phyloP scores from a whole-genome alignment of 2,797 vertebrate genomes.

The Staurois parvus region DNA sequence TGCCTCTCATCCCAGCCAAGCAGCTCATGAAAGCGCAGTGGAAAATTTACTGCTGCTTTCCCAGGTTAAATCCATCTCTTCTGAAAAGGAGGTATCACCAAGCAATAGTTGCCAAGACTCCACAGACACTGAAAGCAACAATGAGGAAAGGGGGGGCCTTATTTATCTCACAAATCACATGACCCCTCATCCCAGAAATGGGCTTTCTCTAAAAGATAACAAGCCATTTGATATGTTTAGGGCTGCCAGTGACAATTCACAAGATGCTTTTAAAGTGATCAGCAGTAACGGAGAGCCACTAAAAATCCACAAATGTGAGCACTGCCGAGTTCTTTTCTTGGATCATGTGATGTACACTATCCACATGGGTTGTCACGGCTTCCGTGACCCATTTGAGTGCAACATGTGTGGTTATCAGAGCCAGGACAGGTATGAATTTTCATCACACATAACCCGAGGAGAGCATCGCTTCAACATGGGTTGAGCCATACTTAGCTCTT shows the following conservation, averaged over 20 bases:
- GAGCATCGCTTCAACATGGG: slow-evolving; percentile 89
- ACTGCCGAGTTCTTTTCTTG: slow-evolving; percentile 95
- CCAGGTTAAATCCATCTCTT: slow-evolving; percentile 92
- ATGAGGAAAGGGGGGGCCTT: slow-evolving; percentile 85
- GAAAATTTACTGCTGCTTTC: slow-evolving; percentile 96
- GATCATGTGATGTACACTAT: slow-evolving; percentile 99
- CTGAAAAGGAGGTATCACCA: slow-evolving; percentile 92
- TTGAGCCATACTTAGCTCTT: slow-evolving; percentile 64
- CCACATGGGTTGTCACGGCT: slow-evolving; percentile 98
- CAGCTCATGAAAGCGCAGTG: slow-evolving; percentile 91
- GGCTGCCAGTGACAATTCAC: slow-evolving; percentile 82
- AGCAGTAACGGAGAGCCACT: slow-evolving; percentile 88
- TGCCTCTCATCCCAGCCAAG: slow-evolving; percentile 75
- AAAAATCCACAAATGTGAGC: slow-evolving; percentile 91
- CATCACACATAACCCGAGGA: slow-evolving; percentile 96
- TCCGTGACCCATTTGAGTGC: slow-evolving; percentile 97
- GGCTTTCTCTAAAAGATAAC: slow-evolving; percentile 90
- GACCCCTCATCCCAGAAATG: slow-evolving; percentile 86
- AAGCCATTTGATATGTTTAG: slow-evolving; percentile 88
- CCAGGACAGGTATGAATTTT: slow-evolving; percentile 98
- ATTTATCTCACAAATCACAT: slow-evolving; percentile 98
- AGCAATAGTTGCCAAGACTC: slow-evolving; percentile 97
- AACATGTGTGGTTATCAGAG: slow-evolving; percentile 98
- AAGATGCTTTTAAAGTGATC: slow-evolving; percentile 91
- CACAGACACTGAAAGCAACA: slow-evolving; percentile 97